A percentile compares a stretch with the other conserved stretches of the same genome.
Conservation (phyloP, 2,888 invertebrate genomes). For the Xanthia togata region DNA sequence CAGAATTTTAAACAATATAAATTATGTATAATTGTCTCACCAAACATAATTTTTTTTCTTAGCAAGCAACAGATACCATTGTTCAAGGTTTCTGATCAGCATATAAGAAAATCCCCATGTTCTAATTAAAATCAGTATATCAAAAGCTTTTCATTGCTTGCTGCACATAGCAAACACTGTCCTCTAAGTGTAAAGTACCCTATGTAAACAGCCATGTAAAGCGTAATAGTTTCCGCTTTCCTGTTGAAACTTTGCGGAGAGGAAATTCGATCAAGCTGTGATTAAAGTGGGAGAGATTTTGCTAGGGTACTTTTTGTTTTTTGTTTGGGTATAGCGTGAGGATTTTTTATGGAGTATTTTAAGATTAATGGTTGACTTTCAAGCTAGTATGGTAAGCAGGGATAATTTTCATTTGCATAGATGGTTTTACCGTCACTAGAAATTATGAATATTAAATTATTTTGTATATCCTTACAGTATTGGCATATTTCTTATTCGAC, state of each 20-base stretch:
- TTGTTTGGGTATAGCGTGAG: conserved; percentile 20
- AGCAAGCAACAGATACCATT: conserved; percentile 21
- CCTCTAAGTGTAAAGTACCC: conserved; percentile 67
- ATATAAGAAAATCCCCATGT: conserved; percentile 34
- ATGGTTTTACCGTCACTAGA: not conserved
- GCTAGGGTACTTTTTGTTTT: conserved; percentile 59
- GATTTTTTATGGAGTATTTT: conserved; percentile 30
- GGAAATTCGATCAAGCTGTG: conserved; percentile 81
- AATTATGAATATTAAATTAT: not conserved
- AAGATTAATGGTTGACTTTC: conserved; percentile 23
- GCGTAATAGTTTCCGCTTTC: conserved; percentile 72
- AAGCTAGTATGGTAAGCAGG: not conserved
- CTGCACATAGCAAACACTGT: conserved; percentile 57
- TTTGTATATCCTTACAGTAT: not conserved
- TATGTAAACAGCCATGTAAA: conserved; percentile 72
- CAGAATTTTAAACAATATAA: not conserved
- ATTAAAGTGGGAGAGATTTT: conserved; percentile 76
- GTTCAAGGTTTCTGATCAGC: conserved; percentile 20
- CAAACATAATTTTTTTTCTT: conserved; percentile 1
- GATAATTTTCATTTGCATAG: not conserved
- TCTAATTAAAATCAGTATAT: conserved; percentile 52
- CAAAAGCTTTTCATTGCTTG: conserved; percentile 45
- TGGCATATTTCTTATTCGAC: not conserved
- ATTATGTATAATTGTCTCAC: no score
- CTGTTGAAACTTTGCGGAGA: conserved; percentile 74